These are phyloP conservation scores for Pygmarrhopalites habei DNA, from an alignment of 1,140 invertebrate species.

Conservation along the genomic window DNA sequence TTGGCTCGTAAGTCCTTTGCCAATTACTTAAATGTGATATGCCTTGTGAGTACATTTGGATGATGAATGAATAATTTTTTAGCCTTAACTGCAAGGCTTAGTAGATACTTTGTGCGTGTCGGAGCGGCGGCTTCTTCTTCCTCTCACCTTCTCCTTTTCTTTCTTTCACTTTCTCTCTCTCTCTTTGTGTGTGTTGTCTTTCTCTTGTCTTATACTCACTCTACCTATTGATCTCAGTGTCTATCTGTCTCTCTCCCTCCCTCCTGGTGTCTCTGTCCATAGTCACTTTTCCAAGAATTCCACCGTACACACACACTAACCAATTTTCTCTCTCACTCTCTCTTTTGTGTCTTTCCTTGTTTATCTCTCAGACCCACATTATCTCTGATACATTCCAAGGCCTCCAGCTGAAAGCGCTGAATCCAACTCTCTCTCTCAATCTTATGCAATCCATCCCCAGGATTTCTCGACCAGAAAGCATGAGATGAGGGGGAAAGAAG, in stretches of 20 bases:
- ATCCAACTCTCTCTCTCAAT: too few species aligned
- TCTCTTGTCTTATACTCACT: too few species aligned
- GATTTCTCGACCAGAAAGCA: too few species aligned
- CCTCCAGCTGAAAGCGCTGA: too few species aligned
- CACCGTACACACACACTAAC: too few species aligned
- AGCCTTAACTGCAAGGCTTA: conserved; percentile 9
- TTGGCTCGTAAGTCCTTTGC: conserved; percentile 20
- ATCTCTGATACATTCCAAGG: too few species aligned
- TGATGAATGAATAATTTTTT: conserved; percentile 25
- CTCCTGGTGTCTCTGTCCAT: background rate
- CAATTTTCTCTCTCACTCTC: background rate
- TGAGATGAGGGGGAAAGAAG: too few species aligned
- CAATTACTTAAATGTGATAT: conserved; percentile 21
- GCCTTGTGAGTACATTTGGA: conserved; percentile 12
- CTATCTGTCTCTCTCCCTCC: background rate
- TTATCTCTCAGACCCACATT: too few species aligned
- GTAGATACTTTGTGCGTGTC: conserved; percentile 10
- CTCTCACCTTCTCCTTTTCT: conserved; percentile 3
- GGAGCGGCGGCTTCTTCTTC: background rate
- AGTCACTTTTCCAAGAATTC: background rate
- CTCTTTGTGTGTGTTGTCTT: background rate
- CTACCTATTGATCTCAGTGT: background rate
- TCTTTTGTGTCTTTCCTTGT: background rate
- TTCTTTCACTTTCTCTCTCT: background rate
- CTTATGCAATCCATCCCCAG: too few species aligned